These are phyloP conservation scores for Parnassius glacialis DNA, from an alignment of 2,888 invertebrate genomes.

Conservation along the genomic window DNA sequence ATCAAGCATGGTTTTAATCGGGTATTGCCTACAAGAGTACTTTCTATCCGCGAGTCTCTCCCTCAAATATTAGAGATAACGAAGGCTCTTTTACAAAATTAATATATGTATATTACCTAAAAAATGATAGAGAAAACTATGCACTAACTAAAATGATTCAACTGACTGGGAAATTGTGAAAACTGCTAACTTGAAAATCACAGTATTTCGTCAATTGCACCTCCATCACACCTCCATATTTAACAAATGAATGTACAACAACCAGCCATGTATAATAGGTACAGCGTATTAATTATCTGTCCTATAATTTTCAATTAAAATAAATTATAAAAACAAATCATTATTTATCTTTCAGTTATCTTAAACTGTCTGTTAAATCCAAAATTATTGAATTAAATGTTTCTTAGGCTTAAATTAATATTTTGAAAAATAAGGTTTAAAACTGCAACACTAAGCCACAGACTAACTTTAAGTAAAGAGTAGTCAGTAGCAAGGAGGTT, in stretches of 20 bases:
- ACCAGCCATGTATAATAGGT: slow-evolving; percentile 32
- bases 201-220: slow-evolving; percentile 64
- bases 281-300: slow-evolving; percentile 19
- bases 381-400: too few species aligned
- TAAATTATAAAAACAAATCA: too few species aligned
- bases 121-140: slow-evolving; percentile 54
- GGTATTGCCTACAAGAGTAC: slow-evolving; percentile 54
- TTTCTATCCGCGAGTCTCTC: slow-evolving; percentile 73
- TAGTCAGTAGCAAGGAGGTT: too few species aligned
- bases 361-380: too few species aligned
- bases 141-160: slow-evolving; percentile 41
- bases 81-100: slow-evolving; percentile 36
- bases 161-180: slow-evolving; percentile 60
- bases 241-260: slow-evolving; percentile 71
- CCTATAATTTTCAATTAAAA: too few species aligned
- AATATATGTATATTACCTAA: slow-evolving; percentile 42
- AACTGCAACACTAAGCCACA: too few species aligned
- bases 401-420: too few species aligned
- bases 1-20: slow-evolving; percentile 55
- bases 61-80: slow-evolving; percentile 67
- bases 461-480: too few species aligned
- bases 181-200: slow-evolving; percentile 70
- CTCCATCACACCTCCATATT: slow-evolving; percentile 77
- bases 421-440: too few species aligned
- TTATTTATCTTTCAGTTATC: too few species aligned